Base-by-base conservation (phyloP, 1,140 invertebrate genomes). In the Seison nebaliae region DNA sequence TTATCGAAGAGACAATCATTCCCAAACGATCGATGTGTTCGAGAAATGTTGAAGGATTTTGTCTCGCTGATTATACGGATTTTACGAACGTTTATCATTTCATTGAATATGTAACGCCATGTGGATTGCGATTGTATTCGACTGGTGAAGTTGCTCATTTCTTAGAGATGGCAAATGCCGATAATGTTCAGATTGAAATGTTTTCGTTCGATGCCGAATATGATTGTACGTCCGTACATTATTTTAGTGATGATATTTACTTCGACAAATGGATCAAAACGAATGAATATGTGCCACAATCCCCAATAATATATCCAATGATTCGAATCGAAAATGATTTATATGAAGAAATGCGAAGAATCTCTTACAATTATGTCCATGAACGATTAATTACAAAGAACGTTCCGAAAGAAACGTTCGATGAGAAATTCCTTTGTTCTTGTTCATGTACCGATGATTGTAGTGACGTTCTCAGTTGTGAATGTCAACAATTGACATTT, bases 381-480 rank as follows among this genome's bases (percentile, higher is more conserved):
- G 65, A 73, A 47, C 62, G 81, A 7, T 71, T 74, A 45, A 74
- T 79, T 4, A 72, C 72, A 3, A 69, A 75, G 43, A 76, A 73
- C 3, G 81, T 91, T 0, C 64, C 73, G 37, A 59, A 91, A 6
- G 83, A 84, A 56, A 52, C 74, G 2, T n/a, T n/a, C n/a, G 74
- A 86, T 58, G 65, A 70, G 1, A 70, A 76, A 18, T 91, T 86
- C 56, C 61, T 91, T 11, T 70, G 70, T 35, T 71, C 80, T 32
- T 93, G 81, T 51, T 73, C 80, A 54, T 93, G 83, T 51, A 73
- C 69, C 5, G 81, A 88, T 51, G 74, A 83, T 55, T 91, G 80
- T 55, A 65, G 68, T 70, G 74, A 88, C 52, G 73, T 74, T 53
- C 55, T 59, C 0, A 83, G 78, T 51, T 93, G 83, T 59, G 66